phyloP scores from a whole-genome alignment of 2,113 vertebrate genomes.

The Nansenia antarctica region DNA sequence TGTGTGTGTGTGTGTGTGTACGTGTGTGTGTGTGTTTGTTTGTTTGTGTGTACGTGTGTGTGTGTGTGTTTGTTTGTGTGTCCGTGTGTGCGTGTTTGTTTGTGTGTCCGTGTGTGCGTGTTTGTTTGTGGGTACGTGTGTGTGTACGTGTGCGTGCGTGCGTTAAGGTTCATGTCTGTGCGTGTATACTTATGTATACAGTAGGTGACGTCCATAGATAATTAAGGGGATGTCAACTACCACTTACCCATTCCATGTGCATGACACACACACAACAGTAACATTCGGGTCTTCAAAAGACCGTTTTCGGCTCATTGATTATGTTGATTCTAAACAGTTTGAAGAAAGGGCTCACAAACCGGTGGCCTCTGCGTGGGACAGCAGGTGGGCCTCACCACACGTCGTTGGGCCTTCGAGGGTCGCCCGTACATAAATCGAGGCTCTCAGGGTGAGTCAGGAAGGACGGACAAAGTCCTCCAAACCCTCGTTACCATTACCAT shows the following conservation, averaged over 20 bases:
- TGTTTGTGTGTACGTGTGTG: too few species aligned
- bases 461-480: background rate
- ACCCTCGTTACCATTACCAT: background rate
- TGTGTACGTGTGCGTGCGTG: background rate
- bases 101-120: slow-evolving; percentile 1
- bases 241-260: too few species aligned
- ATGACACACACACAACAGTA: too few species aligned
- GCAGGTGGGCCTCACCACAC: background rate
- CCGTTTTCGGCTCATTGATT: background rate
- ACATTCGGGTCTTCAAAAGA: slow-evolving; percentile 4
- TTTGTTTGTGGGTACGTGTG: too few species aligned
- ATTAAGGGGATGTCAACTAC: slow-evolving; percentile 22
- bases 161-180: background rate
- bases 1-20: background rate
- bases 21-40: background rate
- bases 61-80: background rate
- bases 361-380: background rate
- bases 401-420: too few species aligned
- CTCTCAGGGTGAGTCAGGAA: background rate
- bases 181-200: slow-evolving; percentile 5
- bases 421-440: background rate
- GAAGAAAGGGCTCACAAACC: background rate
- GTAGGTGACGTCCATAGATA: background rate
- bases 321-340: background rate
- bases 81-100: slow-evolving; percentile 6